These are phyloP conservation scores for Spodoptera littoralis DNA, from an alignment of 2,888 invertebrate species.

Conservation along the genomic window DNA sequence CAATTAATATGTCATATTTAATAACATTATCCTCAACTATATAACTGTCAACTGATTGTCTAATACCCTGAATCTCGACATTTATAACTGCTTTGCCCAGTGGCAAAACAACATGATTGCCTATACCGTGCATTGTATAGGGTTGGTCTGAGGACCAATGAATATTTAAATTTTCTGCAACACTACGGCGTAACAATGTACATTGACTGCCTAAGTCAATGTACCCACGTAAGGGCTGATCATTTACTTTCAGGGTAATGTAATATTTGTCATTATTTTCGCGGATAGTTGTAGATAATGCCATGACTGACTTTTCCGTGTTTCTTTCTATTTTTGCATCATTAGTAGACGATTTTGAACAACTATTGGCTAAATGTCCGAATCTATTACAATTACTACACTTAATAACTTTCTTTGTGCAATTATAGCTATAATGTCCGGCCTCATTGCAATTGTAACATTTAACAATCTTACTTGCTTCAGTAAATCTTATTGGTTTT, in stretches of 20 bases:
- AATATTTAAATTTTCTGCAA: conserved; percentile 5
- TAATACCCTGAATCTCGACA: conserved; percentile 21
- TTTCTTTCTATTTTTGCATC: neutral
- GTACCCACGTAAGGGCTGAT: neutral
- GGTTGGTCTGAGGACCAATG: neutral
- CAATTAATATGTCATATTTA: conserved; percentile 29
- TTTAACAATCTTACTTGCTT: neutral
- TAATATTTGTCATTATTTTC: conserved; percentile 10
- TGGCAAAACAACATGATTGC: conserved; percentile 19
- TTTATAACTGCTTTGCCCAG: conserved; percentile 10
- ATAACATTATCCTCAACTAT: conserved; percentile 32
- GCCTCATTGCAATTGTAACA: conserved; percentile 21
- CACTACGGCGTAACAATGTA: conserved; percentile 14
- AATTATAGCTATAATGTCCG: conserved; percentile 21
- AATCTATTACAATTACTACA: conserved; percentile 20
- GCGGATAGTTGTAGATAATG: neutral
- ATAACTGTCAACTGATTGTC: conserved; percentile 8
- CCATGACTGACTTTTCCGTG: conserved; percentile 1
- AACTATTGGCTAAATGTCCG: conserved; percentile 15
- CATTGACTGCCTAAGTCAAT: conserved; percentile 32
- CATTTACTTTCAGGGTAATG: conserved; percentile 2
- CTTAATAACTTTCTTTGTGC: conserved; percentile 17
- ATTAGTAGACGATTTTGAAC: conserved; percentile 10
- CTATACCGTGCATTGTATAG: conserved; percentile 23
- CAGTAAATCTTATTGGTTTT: neutral